Evolutionary conservation across 1,140 invertebrate species (phyloP), one percentile per base, ranked within the genome.

Genomic region (Harpegnathos saltator): DNA sequence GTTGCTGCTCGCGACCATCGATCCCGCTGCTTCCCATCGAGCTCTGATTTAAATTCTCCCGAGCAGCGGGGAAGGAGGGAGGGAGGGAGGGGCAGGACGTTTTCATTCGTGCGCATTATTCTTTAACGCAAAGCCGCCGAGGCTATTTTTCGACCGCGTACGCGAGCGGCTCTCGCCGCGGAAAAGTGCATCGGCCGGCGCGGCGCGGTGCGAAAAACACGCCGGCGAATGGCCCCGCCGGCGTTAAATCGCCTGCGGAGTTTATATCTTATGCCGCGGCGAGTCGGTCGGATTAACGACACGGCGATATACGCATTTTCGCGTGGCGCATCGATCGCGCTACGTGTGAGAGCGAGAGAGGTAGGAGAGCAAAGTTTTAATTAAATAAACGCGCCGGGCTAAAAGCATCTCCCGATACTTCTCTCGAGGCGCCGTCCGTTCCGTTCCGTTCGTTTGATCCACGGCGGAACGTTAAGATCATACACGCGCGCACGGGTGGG

Each of bases 361-460:
- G n/a, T n/a, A n/a, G n/a, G 66, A 77, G 74, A 24, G 33, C 24
- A 71, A 80, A 80, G 38, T 80, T 80, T 80, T 80, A 80, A 80
- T 80, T 80, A 80, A 80, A 80, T 80, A 80, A 80, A 69, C 65
- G 33, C 19, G 54, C 19, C n/a, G 29, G 52, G 12, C 44, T 29
- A 38, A 80, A 80, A 58, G 75, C 75, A 58, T 58, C 24, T 9
- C 38, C 3, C 48, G 12, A 44, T 44, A 44, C 38, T 33, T 5
- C 19, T n/a, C 15, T 52, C 19, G 52, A 48, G 54, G 12, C 50
- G n/a, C 9, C 52, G 38, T n/a, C n/a, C 29, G 29, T 33, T n/a
- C 29, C 29, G 29, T 44, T 3, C 3, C 38, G 22, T 69, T 17
- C 65, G 65, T 80, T 80, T 80, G 75, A 59, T 83, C 29, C 29